These are phyloP conservation scores for Drosophila conformis DNA, from an alignment of 2,888 invertebrate species.

Conservation along the genomic window DNA sequence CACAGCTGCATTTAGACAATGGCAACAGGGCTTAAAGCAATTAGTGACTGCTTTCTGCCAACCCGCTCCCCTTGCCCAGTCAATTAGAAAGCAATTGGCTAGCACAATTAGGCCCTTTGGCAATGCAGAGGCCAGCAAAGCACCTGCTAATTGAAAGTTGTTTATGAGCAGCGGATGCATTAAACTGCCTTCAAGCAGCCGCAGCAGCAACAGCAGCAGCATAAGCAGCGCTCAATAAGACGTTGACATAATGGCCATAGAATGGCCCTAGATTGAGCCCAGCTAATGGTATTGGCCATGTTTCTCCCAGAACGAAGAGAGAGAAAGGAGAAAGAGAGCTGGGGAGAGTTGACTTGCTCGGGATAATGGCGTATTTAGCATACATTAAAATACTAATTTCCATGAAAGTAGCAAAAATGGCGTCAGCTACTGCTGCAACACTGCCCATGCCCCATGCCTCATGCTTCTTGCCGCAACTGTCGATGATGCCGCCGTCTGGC, in stretches of 20 bases:
- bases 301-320: conserved; percentile 47
- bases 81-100: conserved; percentile 62
- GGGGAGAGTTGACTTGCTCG: conserved; percentile 49
- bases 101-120: conserved; percentile 27
- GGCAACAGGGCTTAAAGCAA: conserved; percentile 14
- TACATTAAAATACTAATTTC: conserved; percentile 81
- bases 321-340: conserved; percentile 30
- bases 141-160: conserved; percentile 74
- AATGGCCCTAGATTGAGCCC: conserved; percentile 40
- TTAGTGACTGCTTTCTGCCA: conserved; percentile 16
- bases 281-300: conserved; percentile 56
- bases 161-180: conserved; percentile 56
- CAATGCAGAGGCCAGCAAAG: conserved; percentile 34
- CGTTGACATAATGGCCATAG: conserved; percentile 33
- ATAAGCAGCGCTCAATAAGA: background rate
- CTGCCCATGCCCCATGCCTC: background rate
- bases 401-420: conserved; percentile 70
- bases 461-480: conserved; percentile 2
- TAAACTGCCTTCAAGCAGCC: conserved; percentile 29
- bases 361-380: conserved; percentile 78
- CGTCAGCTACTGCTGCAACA: conserved; percentile 8
- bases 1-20: conserved; percentile 19
- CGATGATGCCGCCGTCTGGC: conserved; percentile 39
- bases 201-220: background rate
- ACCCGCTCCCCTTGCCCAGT: conserved; percentile 6